Evolutionary conservation across 2,888 invertebrate species (phyloP).

Genomic region (Cheilosia urbana): DNA sequence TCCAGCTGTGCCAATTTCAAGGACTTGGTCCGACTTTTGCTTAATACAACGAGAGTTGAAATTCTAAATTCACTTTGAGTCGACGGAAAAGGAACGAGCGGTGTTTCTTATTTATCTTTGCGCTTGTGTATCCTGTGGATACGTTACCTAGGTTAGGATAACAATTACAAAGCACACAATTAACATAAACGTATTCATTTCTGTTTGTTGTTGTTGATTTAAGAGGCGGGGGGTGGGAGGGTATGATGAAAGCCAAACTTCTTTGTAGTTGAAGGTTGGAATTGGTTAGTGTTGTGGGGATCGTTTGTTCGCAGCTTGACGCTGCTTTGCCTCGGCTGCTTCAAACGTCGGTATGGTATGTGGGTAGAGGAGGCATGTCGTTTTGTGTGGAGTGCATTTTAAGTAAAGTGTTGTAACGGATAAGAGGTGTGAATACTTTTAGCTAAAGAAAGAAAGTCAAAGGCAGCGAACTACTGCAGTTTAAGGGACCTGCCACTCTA

Average conservation of each 20-base stretch:
- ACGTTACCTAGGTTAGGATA: slow-evolving; percentile 69
- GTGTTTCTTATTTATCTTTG: slow-evolving; percentile 69
- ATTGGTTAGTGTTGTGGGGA: slow-evolving; percentile 15
- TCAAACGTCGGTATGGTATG: not conserved
- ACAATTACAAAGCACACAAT: slow-evolving; percentile 74
- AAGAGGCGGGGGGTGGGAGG: not conserved
- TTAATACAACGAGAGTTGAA: slow-evolving; percentile 16
- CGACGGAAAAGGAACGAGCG: slow-evolving; percentile 27
- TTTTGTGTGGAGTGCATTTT: slow-evolving; percentile 9
- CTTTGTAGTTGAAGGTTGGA: slow-evolving; percentile 49
- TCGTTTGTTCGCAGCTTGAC: not conserved
- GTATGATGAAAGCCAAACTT: slow-evolving; percentile 6
- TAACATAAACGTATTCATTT: slow-evolving; percentile 73
- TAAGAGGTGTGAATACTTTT: slow-evolving; percentile 38
- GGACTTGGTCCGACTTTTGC: slow-evolving; percentile 40
- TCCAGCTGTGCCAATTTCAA: slow-evolving; percentile 21
- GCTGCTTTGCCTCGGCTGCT: not conserved
- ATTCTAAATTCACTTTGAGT: slow-evolving; percentile 71
- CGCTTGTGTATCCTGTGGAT: slow-evolving; percentile 67
- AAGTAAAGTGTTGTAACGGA: slow-evolving; percentile 9
- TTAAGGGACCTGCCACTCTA: not conserved
- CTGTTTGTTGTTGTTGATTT: slow-evolving; percentile 42
- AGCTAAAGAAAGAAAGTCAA: slow-evolving; percentile 17
- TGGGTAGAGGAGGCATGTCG: slow-evolving; percentile 13
- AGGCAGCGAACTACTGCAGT: not conserved